A percentile compares a stretch with the other conserved stretches of the same genome.
These are phyloP conservation scores for Otus scops DNA, from an alignment of 2,797 vertebrate species.

Conservation along the genomic window DNA sequence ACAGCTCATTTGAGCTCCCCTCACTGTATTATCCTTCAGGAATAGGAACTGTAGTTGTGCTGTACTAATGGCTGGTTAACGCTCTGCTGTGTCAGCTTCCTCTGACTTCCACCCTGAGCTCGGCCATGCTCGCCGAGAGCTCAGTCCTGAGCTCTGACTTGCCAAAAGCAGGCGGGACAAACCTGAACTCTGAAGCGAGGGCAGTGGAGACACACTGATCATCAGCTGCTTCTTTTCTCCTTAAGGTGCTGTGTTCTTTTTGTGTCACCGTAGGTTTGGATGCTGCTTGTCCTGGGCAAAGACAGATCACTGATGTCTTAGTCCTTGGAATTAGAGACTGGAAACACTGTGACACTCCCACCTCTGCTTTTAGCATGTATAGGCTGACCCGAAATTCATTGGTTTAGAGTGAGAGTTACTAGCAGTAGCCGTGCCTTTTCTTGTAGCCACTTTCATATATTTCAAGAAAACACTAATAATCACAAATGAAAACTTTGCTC, in stretches of 20 bases:
- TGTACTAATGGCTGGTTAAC: not conserved
- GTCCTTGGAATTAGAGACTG: not conserved
- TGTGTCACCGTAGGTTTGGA: not conserved
- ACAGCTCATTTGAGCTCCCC: not conserved
- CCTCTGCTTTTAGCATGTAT: not conserved
- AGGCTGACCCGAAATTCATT: not conserved
- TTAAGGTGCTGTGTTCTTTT: not conserved
- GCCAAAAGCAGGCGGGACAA: not conserved
- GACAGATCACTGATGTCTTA: not conserved
- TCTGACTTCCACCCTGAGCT: not conserved
- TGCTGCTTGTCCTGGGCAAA: not conserved
- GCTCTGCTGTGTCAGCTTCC: not conserved
- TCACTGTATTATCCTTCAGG: not conserved
- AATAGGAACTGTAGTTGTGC: not conserved
- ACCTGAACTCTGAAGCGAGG: not conserved
- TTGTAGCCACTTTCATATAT: not conserved
- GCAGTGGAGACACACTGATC: not conserved
- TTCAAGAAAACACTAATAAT: not conserved
- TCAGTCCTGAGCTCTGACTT: not conserved
- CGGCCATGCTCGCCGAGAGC: not conserved
- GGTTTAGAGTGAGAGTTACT: not conserved
- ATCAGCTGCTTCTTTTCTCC: rapidly evolving
- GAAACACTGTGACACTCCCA: not conserved
- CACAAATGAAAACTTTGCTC: not conserved
- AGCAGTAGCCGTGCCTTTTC: not conserved